Conservation (phyloP, 2,888 invertebrate species). For the Archips crataeganus region DNA sequence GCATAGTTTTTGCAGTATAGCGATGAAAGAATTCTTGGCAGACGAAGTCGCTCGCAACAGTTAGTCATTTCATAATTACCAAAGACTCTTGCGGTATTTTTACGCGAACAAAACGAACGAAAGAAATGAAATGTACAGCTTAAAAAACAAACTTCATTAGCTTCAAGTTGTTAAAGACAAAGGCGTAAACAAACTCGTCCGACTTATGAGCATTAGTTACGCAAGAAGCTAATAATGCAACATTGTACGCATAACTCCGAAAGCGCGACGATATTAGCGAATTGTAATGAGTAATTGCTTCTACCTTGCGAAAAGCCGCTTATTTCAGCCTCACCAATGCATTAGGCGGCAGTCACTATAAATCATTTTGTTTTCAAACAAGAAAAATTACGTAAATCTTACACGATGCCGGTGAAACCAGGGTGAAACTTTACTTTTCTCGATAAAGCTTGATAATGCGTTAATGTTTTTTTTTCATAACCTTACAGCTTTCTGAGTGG, state of each 20-base stretch:
- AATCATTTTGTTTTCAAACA: conserved; percentile 30
- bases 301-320: conserved; percentile 19
- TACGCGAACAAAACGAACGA: neutral
- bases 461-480: neutral
- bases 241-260: conserved; percentile 16
- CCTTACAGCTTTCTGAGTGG: neutral
- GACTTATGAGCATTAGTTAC: conserved; percentile 22
- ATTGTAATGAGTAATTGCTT: conserved; percentile 26
- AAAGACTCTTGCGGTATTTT: neutral
- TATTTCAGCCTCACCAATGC: conserved; percentile 18
- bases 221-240: conserved; percentile 21
- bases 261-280: conserved; percentile 36
- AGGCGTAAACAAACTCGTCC: conserved; percentile 6
- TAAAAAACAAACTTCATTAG: conserved; percentile 1
- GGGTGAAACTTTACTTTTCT: neutral
- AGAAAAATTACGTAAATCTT: conserved; percentile 17
- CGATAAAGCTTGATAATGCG: neutral
- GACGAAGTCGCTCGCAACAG: too few relatives aligned
- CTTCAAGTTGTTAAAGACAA: conserved; percentile 2
- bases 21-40: too few relatives aligned
- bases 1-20: too few relatives aligned
- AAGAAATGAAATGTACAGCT: neutral
- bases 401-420: neutral
- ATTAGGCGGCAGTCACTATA: conserved; percentile 20
- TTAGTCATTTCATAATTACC: neutral